Base-by-base conservation (phyloP, 2,113 vertebrate genomes). In the Pseudorhombus dupliciocellatus region DNA sequence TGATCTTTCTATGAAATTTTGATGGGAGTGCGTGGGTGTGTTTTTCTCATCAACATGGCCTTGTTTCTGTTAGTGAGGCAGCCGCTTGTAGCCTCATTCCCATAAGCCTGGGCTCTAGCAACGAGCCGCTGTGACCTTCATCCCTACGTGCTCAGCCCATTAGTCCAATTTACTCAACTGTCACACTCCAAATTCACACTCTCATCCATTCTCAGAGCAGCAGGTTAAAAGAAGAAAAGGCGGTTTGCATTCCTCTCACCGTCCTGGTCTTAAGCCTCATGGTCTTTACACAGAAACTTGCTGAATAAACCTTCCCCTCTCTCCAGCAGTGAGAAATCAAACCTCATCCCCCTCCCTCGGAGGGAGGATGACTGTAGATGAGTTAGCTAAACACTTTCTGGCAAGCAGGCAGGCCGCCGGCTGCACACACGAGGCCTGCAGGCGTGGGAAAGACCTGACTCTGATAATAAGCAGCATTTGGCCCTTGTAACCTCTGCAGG, bases 361-460 rank as follows among this genome's bases (percentile, higher is more conserved):
- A 75, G 72, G 81, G 75, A 84, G 73, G 84, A 88, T 84, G 84
- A 80, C 65, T 83, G 79, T 80, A 80, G 91, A 88, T 82, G 80
- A 87, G 84, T 88, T 89, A 66, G 81, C 87, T 86, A 82, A 92
- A 88, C 77, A 80, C 46, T 86, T 84, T 89, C 59, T 90, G 84
- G 88, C 86, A 84, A 80, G 81, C 77, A 83, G 84, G 84, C 89
- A 87, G 3, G 75, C 89, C 24, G 79, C 83, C 62, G 86, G 85
- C 89, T 88, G 85, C 87, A 88, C 77, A 80, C 84, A 83, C 54
- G 70, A 83, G 80, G 81, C 84, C 88, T 80, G 79, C 85, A 92
- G 88, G 85, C 89, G 90, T 93, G 90, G 90, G 91, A 93, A 93
- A 91, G 91, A 87, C 90, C 81, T 73, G 70, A 64, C 80, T 91